These are phyloP conservation scores for Orthonevra nobilis DNA, from an alignment of 2,888 invertebrate genomes.

Conservation along the genomic window DNA sequence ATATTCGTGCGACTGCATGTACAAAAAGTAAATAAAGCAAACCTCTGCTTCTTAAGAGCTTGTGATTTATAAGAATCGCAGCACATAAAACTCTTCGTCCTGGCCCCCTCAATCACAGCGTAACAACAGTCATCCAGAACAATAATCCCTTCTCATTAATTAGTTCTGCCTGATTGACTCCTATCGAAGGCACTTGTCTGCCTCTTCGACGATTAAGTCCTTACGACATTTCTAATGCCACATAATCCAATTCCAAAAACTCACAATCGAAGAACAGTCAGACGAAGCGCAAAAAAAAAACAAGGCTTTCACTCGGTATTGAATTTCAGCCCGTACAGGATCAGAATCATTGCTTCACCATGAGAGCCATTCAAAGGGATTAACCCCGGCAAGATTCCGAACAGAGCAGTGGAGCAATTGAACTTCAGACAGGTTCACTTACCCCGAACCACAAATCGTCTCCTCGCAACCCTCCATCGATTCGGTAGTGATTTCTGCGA, in stretches of 20 bases:
- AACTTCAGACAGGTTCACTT: conserved; percentile 46
- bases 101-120: no score
- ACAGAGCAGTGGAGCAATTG: conserved; percentile 39
- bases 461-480: neutral
- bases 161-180: conserved; percentile 58
- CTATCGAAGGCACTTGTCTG: conserved; percentile 60
- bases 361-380: conserved; percentile 48
- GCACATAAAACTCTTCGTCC: no score
- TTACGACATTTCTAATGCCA: conserved; percentile 67
- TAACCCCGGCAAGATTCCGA: conserved; percentile 56
- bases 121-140: conserved; percentile 20
- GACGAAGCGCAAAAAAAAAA: neutral
- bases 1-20: no score
- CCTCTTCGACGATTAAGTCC: conserved; percentile 62
- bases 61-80: no score
- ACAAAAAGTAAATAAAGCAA: no score
- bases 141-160: conserved; percentile 58
- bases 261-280: conserved; percentile 18
- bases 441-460: neutral
- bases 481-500: conserved; percentile 18
- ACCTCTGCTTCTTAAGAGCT: no score
- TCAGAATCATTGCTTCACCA: conserved; percentile 13
- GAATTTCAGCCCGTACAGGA: conserved; percentile 38
- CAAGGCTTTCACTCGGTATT: conserved; percentile 29
- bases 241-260: conserved; percentile 62